A percentile compares a stretch with the other conserved stretches of the same genome.
These are phyloP conservation scores for Baronia brevicornis DNA, from an alignment of 2,888 invertebrate species.

Conservation along the genomic window DNA sequence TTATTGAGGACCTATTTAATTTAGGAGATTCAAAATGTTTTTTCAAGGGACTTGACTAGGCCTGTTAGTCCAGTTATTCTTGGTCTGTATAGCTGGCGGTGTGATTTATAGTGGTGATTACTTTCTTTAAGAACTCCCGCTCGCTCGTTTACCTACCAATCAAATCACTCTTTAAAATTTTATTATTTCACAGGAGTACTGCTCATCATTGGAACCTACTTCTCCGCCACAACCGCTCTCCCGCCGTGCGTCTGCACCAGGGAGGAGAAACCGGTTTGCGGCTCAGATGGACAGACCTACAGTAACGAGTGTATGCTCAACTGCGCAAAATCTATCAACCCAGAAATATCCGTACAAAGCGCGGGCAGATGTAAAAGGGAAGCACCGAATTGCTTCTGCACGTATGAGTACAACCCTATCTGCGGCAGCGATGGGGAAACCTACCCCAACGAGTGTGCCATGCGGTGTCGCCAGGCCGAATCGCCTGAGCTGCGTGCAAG, in stretches of 20 bases:
- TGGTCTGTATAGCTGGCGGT: no score
- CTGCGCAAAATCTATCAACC: conserved; percentile 38
- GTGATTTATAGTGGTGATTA: no score
- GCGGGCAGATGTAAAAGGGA: conserved; percentile 23
- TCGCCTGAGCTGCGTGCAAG: conserved; percentile 12
- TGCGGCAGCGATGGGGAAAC: conserved; percentile 35
- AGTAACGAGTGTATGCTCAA: conserved; percentile 78
- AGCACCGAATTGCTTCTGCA: conserved; percentile 17
- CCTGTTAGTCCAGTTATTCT: no score
- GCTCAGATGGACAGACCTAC: conserved; percentile 83
- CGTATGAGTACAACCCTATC: conserved; percentile 25
- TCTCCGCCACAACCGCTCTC: conserved; percentile 24
- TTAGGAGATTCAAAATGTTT: no score
- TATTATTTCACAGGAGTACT: conserved; percentile 29
- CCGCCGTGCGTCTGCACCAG: conserved; percentile 40
- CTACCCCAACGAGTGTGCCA: conserved; percentile 29
- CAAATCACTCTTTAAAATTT: no score
- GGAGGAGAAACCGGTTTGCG: conserved; percentile 76
- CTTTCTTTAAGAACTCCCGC: no score
- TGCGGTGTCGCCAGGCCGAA: conserved; percentile 21
- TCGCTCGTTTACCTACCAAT: no score
- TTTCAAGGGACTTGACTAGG: no score
- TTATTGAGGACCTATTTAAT: no score
- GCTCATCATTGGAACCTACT: conserved; percentile 26
- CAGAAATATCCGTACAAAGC: conserved; percentile 15